Evolutionary conservation across 2,113 vertebrate genomes (phyloP).

Genomic region (Nanger granti): DNA sequence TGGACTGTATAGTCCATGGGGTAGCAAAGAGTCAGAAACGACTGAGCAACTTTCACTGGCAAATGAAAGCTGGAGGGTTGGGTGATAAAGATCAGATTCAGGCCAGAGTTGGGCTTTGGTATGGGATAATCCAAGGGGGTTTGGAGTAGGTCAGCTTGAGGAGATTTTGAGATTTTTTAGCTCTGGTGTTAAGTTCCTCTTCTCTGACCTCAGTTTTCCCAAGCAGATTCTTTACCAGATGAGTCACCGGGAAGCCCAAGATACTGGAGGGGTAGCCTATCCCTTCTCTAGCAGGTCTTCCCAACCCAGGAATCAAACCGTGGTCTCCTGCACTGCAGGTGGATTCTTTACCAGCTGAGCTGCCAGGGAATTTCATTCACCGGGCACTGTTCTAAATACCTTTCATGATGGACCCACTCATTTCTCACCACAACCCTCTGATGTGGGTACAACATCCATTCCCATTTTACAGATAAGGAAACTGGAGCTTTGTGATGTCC

Average conservation of each 20-base stretch:
- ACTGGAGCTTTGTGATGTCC: not conserved
- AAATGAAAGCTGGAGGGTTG: not conserved
- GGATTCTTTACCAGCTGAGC: not conserved
- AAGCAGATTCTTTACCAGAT: not conserved
- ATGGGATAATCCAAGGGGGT: not conserved
- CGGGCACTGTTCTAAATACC: not conserved
- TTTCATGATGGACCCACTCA: not conserved
- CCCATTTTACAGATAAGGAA: not conserved
- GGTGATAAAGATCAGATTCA: not conserved
- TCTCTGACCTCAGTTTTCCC: not conserved
- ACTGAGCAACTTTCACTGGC: not conserved
- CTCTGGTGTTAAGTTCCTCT: not conserved
- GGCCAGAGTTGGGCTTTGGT: not conserved
- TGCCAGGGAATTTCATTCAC: not conserved
- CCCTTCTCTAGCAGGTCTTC: not conserved
- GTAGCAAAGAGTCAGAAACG: not conserved
- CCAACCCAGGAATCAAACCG: not conserved
- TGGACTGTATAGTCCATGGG: not conserved
- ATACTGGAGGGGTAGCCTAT: not conserved
- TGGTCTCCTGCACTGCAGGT: not conserved
- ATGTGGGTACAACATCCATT: accelerated
- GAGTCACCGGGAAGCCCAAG: not conserved
- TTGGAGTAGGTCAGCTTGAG: not conserved
- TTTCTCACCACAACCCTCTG: not conserved
- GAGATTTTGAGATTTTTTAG: not conserved